These are phyloP conservation scores for Aleiodes alternator DNA, from an alignment of 2,888 invertebrate species.

Conservation along the genomic window DNA sequence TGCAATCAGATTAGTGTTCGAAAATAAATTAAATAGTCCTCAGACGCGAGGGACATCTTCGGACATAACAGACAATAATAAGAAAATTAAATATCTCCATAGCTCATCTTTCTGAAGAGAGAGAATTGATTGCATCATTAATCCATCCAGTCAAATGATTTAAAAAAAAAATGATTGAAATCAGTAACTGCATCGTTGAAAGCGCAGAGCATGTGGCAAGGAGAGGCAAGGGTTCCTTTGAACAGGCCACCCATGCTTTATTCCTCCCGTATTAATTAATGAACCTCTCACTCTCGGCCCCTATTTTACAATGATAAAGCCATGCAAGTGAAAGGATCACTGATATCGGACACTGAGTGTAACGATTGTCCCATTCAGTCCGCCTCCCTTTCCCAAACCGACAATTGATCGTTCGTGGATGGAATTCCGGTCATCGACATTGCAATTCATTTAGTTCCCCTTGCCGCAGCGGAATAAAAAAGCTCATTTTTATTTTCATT, in stretches of 20 bases:
- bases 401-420: slow-evolving; percentile 19
- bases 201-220: slow-evolving; percentile 42
- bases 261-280: slow-evolving; percentile 73
- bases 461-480: not conserved
- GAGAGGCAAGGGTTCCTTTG: slow-evolving; percentile 46
- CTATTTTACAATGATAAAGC: slow-evolving; percentile 9
- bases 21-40: no score
- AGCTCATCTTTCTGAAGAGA: no score
- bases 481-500: no score
- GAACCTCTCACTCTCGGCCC: slow-evolving; percentile 70
- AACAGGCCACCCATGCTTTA: slow-evolving; percentile 43
- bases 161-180: slow-evolving; percentile 7
- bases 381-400: not conserved
- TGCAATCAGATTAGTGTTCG: no score
- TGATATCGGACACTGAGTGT: slow-evolving; percentile 45
- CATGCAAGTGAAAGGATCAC: slow-evolving; percentile 48
- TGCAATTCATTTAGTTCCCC: slow-evolving; percentile 3
- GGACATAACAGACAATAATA: no score
- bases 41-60: no score
- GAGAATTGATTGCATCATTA: no score
- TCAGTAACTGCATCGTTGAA: slow-evolving; percentile 23
- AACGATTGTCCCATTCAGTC: slow-evolving; percentile 27
- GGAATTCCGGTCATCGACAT: slow-evolving; percentile 25
- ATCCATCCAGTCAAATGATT: not conserved
- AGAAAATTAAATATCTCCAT: no score